A percentile compares a stretch with the other conserved stretches of the same genome.
These are phyloP conservation scores for Axis porcinus DNA, from an alignment of 2,113 vertebrate genomes.

Conservation along the genomic window DNA sequence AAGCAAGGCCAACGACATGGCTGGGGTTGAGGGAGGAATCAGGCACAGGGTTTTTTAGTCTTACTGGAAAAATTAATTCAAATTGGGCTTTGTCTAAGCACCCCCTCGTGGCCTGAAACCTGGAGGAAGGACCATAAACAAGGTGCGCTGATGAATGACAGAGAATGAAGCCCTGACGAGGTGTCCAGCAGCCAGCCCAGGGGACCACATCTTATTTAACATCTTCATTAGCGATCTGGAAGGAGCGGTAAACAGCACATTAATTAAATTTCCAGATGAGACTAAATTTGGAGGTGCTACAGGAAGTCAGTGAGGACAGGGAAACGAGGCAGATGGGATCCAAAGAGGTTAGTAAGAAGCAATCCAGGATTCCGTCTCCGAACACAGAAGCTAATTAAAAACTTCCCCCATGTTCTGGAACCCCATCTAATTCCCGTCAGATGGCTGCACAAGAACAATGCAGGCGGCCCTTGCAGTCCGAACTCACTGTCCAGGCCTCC, in stretches of 20 bases:
- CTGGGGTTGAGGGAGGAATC: background rate
- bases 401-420: background rate
- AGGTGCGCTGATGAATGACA: constrained; percentile 67
- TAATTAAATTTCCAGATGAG: constrained; percentile 79
- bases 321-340: constrained; percentile 20
- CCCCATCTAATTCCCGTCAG: background rate
- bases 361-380: background rate
- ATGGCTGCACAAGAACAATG: rapidly evolving
- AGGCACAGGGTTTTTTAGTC: constrained; percentile 63
- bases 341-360: constrained; percentile 9
- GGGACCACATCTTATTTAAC: constrained; percentile 76
- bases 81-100: constrained; percentile 73
- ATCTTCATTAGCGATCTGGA: constrained; percentile 80
- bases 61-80: constrained; percentile 78
- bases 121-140: constrained; percentile 70
- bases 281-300: constrained; percentile 72
- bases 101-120: constrained; percentile 71
- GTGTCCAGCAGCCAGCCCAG: constrained; percentile 50
- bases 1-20: background rate
- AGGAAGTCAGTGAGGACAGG: constrained; percentile 53
- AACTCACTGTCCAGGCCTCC: background rate
- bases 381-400: background rate
- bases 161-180: constrained; percentile 50
- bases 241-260: constrained; percentile 75
- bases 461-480: rapidly evolving